Percentiles rank a stretch among this genome's conserved stretches.
phyloP scores from a whole-genome alignment of 2,113 vertebrate genomes.

The Ranitomeya variabilis region DNA sequence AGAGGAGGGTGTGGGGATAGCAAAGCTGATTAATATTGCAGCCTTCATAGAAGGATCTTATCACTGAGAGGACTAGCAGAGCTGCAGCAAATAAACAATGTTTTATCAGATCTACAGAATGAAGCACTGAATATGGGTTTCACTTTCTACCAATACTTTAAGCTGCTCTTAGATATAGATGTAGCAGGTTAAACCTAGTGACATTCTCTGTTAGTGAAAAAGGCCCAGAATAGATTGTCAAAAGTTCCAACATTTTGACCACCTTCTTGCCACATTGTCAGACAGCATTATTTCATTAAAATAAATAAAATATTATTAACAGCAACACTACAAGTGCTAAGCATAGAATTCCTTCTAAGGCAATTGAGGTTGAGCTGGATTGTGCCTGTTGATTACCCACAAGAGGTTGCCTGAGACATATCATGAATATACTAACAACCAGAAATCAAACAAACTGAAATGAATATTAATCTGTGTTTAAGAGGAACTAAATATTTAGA shows the following conservation, averaged over 20 bases:
- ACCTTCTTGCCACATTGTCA: not conserved
- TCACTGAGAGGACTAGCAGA: too few relatives aligned
- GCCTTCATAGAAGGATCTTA: too few relatives aligned
- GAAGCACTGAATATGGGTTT: too few relatives aligned
- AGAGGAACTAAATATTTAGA: not conserved
- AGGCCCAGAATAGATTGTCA: not conserved
- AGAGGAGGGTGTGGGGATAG: too few relatives aligned
- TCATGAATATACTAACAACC: not conserved
- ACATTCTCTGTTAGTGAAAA: not conserved
- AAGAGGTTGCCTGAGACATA: conserved; percentile 13
- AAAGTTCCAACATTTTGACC: not conserved
- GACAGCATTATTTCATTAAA: not conserved
- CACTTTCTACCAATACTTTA: too few relatives aligned
- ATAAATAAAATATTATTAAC: not conserved
- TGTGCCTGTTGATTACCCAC: not conserved
- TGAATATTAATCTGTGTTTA: not conserved
- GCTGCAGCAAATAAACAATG: too few relatives aligned
- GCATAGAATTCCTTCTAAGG: not conserved
- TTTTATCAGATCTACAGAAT: too few relatives aligned
- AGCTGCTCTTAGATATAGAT: too few relatives aligned
- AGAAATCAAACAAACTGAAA: too few relatives aligned
- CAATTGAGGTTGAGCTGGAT: too few relatives aligned
- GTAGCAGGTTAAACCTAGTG: too few relatives aligned
- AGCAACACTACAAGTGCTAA: not conserved
- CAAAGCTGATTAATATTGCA: too few relatives aligned